Conservation (phyloP, 2,113 vertebrate genomes). For the Maccullochella peelii region DNA sequence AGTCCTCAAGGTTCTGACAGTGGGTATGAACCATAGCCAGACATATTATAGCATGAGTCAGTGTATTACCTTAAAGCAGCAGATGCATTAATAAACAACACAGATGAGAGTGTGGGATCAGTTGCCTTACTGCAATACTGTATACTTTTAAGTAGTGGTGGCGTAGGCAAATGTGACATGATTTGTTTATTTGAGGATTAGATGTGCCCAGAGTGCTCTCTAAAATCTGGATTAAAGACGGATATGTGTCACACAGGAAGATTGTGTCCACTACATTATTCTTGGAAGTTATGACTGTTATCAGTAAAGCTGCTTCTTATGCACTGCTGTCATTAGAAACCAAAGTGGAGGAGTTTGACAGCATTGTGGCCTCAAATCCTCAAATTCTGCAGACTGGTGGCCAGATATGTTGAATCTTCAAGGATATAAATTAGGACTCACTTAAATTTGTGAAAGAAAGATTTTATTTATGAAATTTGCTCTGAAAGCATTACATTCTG, state of each 20-base stretch:
- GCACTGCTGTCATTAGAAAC: background rate
- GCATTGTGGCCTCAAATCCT: background rate
- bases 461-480: constrained; percentile 70
- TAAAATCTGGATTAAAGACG: constrained; percentile 69
- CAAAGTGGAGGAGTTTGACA: background rate
- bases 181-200: constrained; percentile 69
- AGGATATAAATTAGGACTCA: constrained; percentile 12
- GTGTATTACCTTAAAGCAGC: constrained; percentile 38
- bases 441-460: constrained; percentile 48
- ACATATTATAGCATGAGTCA: constrained; percentile 50
- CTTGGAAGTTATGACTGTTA: constrained; percentile 35
- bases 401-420: background rate
- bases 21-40: constrained; percentile 25
- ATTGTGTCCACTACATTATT: constrained; percentile 51
- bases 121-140: constrained; percentile 17
- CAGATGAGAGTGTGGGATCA: constrained; percentile 30
- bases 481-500: constrained; percentile 67
- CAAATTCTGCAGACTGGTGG: background rate
- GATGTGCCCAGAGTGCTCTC: constrained; percentile 42
- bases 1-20: constrained; percentile 24
- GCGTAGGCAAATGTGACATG: constrained; percentile 50
- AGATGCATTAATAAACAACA: constrained; percentile 43
- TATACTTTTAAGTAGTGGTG: constrained; percentile 50
- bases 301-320: constrained; percentile 20
- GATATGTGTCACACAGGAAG: constrained; percentile 49